Conservation (phyloP, 1,140 invertebrate genomes). For the Sitodiplosis mosellana region DNA sequence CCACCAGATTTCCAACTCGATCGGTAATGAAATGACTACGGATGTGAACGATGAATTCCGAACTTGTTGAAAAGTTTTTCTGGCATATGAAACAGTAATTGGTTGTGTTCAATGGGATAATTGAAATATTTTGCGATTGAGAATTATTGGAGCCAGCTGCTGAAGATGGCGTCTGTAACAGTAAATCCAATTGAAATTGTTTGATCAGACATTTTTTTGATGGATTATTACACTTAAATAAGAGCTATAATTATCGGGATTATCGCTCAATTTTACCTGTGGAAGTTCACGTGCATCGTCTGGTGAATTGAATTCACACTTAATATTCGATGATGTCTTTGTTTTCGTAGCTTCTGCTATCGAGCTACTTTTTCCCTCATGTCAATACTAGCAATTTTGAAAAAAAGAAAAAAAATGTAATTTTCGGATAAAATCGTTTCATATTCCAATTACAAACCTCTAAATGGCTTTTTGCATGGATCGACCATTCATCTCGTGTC, state of each 20-base stretch:
- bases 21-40: slow-evolving; percentile 33
- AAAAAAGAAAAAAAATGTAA: neutral
- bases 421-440: neutral
- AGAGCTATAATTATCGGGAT: too few species aligned
- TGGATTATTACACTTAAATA: too few species aligned
- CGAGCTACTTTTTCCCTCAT: slow-evolving; percentile 15
- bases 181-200: too few species aligned
- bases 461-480: slow-evolving; percentile 48
- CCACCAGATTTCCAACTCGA: too few species aligned
- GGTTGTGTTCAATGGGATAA: slow-evolving; percentile 15
- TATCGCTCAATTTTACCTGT: too few species aligned
- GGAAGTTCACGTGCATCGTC: too few species aligned
- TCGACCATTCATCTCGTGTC: slow-evolving; percentile 52
- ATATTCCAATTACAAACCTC: slow-evolving; percentile 14
- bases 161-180: neutral
- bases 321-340: too few species aligned
- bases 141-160: neutral
- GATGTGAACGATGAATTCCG: slow-evolving; percentile 50
- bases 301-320: too few species aligned
- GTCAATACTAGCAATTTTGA: neutral
- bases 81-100: slow-evolving; percentile 40
- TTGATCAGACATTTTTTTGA: too few species aligned
- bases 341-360: too few species aligned
- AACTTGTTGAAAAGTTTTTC: slow-evolving; percentile 41
- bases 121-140: slow-evolving; percentile 3